Base-by-base conservation (phyloP, 2,113 vertebrate species). In the Phylloscopus trochilus region DNA sequence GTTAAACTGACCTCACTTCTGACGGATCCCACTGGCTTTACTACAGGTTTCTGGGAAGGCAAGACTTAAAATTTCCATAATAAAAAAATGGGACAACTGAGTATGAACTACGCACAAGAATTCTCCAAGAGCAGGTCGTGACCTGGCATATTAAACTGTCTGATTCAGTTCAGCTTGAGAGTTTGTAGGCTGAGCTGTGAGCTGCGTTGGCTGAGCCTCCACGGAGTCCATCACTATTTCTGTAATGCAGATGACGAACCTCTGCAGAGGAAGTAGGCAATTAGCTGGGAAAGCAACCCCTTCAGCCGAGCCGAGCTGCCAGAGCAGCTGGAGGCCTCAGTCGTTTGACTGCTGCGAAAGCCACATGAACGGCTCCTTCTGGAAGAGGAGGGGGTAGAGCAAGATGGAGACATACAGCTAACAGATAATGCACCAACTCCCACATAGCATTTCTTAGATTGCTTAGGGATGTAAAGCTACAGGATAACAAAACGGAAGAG, bases 181-280 rank as follows among this genome's bases (percentile, higher is more conserved):
- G 91, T 52, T 27, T 51, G 68, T n/a, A 79, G 76, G 88, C 92
- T 47, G 92, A 92, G 90, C 6, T 77, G 86, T 83, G 83, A 90
- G 37, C 91, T 77, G 79, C 12, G 7, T 17, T 94, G 88, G 91
- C 92, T 37, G 91, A 78, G 91, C 69, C 83, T 75, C 91, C 26
- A 3, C 76, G 8, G 64, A 90, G 94, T 74, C 83, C 89, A 47
- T 31, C 7, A 23, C 86, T 96, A 87, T 94, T 92, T 94, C 89
- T 93, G 77, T 82, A 86, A 81, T 0, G 1, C 94, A 91, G 94
- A 95, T 96, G 96, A 95, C 47, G 3, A 94, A 94, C 64, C 89
- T 93, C 95, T 51, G 81, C 95, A 96, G 91, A 96, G 96, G 96
- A 97, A 96, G 91, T 33, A 70, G 53, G 76, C 92, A 96, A 96